A percentile compares a stretch with the other conserved stretches of the same genome.
These are phyloP conservation scores for Gavialis gangeticus DNA, from an alignment of 2,113 vertebrate genomes.

Conservation along the genomic window DNA sequence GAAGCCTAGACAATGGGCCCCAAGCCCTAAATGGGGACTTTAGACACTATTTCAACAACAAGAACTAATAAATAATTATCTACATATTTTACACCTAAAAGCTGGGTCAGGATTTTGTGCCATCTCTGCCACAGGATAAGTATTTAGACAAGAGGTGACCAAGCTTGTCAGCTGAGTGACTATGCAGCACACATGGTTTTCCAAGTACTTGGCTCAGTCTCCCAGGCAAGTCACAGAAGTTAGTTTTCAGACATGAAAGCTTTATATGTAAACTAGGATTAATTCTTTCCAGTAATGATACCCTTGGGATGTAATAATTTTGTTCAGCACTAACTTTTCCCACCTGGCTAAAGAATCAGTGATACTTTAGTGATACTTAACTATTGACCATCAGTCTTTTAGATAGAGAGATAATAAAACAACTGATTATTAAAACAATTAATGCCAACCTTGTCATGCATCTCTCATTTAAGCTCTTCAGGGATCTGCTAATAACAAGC, in stretches of 20 bases:
- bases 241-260: not conserved
- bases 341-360: slow-evolving; percentile 34
- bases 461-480: slow-evolving; percentile 30
- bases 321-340: slow-evolving; percentile 33
- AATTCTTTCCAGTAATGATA: slow-evolving; percentile 55
- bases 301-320: slow-evolving; percentile 58
- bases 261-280: not conserved
- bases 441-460: slow-evolving; percentile 32
- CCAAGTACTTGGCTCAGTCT: rapidly evolving
- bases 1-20: rapidly evolving
- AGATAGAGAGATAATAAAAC: slow-evolving; percentile 48
- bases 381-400: slow-evolving; percentile 43
- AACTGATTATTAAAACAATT: slow-evolving; percentile 69
- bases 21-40: not conserved
- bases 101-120: not conserved
- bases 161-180: rapidly evolving
- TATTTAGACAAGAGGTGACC: not conserved
- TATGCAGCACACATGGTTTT: rapidly evolving
- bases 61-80: not conserved
- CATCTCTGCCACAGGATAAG: rapidly evolving
- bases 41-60: not conserved
- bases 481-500: slow-evolving; percentile 17
- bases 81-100: not conserved
- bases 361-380: slow-evolving; percentile 16
- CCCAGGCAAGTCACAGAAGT: not conserved